These are phyloP conservation scores for Pentamera pediparva DNA, from an alignment of 53 echinoderm and acorn worm species.

Conservation along the genomic window DNA sequence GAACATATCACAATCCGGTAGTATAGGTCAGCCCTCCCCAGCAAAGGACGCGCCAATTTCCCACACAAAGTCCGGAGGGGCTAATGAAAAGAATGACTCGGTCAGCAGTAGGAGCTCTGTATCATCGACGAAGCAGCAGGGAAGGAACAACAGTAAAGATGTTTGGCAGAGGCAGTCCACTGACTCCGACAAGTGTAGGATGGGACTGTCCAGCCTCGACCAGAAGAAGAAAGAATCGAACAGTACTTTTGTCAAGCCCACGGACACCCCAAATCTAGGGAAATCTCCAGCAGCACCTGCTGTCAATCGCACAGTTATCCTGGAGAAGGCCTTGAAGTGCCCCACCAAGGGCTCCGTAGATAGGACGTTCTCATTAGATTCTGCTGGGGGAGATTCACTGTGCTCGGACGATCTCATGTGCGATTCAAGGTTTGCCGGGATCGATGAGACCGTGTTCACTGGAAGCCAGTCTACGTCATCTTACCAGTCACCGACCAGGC, in stretches of 20 bases:
- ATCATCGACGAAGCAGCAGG: too few species aligned
- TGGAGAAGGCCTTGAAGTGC: neutral
- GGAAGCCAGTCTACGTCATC: neutral
- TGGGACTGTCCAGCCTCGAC: too few species aligned
- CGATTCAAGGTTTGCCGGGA: conserved; percentile 31
- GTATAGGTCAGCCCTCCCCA: neutral
- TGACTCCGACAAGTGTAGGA: too few species aligned
- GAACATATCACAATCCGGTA: neutral
- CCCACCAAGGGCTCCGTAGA: neutral
- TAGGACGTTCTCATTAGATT: conserved; percentile 58
- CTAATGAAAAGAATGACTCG: neutral
- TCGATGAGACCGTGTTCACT: neutral
- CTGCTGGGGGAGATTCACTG: conserved; percentile 73
- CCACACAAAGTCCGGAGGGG: neutral
- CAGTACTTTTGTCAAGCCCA: too few species aligned
- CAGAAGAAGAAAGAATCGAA: too few species aligned
- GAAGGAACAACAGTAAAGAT: too few species aligned
- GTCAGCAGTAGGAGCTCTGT: too few species aligned
- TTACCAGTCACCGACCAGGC: neutral
- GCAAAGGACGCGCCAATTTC: conserved; percentile 4
- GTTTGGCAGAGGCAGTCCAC: too few species aligned
- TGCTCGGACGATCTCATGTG: conserved; percentile 98
- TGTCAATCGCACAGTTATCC: neutral
- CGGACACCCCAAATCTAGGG: too few species aligned
- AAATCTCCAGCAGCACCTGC: neutral